These are phyloP conservation scores for Alviniconcha strummeri DNA, from an alignment of 2,888 invertebrate species.

Conservation along the genomic window DNA sequence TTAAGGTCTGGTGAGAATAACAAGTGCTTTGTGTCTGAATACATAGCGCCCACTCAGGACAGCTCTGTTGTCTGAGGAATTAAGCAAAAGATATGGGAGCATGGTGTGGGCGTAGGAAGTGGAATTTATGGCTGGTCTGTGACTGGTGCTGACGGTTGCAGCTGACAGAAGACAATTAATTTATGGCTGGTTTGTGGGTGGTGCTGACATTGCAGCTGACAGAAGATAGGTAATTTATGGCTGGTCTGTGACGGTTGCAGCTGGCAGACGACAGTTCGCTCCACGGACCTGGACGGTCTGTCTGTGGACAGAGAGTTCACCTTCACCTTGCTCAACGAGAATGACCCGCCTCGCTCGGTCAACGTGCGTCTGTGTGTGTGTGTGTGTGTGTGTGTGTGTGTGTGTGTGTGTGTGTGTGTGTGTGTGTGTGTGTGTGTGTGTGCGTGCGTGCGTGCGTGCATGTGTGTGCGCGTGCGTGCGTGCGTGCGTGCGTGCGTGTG, in stretches of 20 bases:
- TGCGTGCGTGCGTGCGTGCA: not conserved
- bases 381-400: not conserved
- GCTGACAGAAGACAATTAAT: slow-evolving; percentile 48
- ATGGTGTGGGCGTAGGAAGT: too few species aligned
- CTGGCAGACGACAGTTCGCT: slow-evolving; percentile 48
- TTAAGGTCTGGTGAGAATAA: too few species aligned
- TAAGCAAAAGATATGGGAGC: too few species aligned
- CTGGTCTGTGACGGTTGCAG: slow-evolving; percentile 31
- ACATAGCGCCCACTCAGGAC: too few species aligned
- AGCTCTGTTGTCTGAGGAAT: too few species aligned
- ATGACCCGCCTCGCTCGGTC: slow-evolving; percentile 53
- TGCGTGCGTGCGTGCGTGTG: not conserved
- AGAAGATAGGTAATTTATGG: too few species aligned
- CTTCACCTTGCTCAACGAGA: slow-evolving; percentile 49
- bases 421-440: not conserved
- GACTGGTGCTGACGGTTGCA: slow-evolving; percentile 32
- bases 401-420: slow-evolving; percentile 6
- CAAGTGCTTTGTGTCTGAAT: too few species aligned
- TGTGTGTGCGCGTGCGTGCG: not conserved
- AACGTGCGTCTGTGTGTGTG: slow-evolving; percentile 38
- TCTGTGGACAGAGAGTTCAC: slow-evolving; percentile 43
- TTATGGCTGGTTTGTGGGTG: not conserved
- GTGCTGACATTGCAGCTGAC: too few species aligned
- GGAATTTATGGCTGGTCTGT: too few species aligned
- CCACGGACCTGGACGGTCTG: slow-evolving; percentile 50